These are phyloP conservation scores for Rhineura floridana DNA, from an alignment of 2,113 vertebrate species.

Conservation along the genomic window DNA sequence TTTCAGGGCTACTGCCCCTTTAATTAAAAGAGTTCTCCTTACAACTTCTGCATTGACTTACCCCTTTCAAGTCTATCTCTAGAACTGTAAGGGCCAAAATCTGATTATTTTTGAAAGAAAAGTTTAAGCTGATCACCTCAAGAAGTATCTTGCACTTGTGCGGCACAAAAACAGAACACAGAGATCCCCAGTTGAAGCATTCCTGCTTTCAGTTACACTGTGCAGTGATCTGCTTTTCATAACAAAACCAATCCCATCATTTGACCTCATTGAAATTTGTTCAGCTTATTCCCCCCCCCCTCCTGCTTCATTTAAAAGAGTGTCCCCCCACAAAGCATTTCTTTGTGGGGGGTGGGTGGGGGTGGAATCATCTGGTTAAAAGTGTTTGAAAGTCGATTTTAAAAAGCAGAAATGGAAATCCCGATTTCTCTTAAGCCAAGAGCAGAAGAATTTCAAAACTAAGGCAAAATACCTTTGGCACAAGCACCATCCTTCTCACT, in stretches of 20 bases:
- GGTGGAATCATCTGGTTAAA: neutral
- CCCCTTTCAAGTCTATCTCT: neutral
- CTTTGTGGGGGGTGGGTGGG: too few relatives aligned
- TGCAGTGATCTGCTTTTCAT: fast-evolving
- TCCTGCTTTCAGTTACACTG: neutral
- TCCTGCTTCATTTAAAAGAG: neutral
- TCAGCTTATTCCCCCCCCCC: neutral
- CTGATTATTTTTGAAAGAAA: neutral
- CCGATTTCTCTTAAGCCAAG: fast-evolving
- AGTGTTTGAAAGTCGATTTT: constrained; percentile 18
- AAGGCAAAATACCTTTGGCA: constrained; percentile 32
- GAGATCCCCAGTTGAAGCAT: neutral
- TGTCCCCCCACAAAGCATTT: neutral
- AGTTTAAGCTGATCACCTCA: neutral
- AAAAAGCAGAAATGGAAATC: neutral
- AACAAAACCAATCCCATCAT: fast-evolving
- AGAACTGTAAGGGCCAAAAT: neutral
- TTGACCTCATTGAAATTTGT: neutral
- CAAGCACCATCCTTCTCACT: constrained; percentile 16
- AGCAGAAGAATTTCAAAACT: constrained; percentile 22
- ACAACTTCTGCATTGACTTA: fast-evolving
- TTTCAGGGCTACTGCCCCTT: neutral
- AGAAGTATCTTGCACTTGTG: neutral
- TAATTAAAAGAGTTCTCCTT: constrained; percentile 3
- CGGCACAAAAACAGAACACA: neutral